Evolutionary conservation across 2,888 invertebrate species (phyloP), one percentile per base, ranked within the genome.

Genomic region (Melanostoma mellinum): DNA sequence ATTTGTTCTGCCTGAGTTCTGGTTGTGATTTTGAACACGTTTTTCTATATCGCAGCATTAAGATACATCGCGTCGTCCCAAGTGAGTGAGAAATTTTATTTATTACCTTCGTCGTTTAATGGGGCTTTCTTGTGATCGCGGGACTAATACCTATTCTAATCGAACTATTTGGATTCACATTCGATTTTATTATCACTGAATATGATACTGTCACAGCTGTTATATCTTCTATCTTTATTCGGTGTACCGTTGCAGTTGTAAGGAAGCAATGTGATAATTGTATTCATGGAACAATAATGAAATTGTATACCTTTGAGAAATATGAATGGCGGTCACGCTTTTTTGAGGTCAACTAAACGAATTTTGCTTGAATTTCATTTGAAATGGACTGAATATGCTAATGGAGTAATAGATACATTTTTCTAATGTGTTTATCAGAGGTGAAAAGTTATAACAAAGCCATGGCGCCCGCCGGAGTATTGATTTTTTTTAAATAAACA

Each of bases 1-100:
- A 84, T 84, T 84, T 79, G 79, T 84, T 84, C 84, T 84, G 79
- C 74, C 55, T 69, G 53, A 79, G 67, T 79, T 84, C 74, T 79
- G 71, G 65, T 79, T 79, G 74, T 79, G 79, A 79, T 79, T 84
- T 74, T 48, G 84, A 75, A 84, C 79, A 84, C 74, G 84, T 84
- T 84, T 84, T 48, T 3, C 48, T 69, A 42, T 61, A 67, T 58
- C 71, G 60, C 42, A 67, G 67, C 72, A 76, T 71, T 67, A 61
- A 61, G 61, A 33, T 53, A 30, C 58, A 30, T 44, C 58, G 50
- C 46, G 38, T 50, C 46, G 6, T 42, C 61, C 9, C n/a, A 33
- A 79, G 58, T 74, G 84, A 78, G 78, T 78, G 82, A 82, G 78
- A 73, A 73, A 74, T 73, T 71, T 84, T 84, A 84, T 84, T 84